Evolutionary conservation across 2,888 invertebrate species (phyloP), one percentile per base, ranked within the genome.

Genomic region (Ophion obscuratus): DNA sequence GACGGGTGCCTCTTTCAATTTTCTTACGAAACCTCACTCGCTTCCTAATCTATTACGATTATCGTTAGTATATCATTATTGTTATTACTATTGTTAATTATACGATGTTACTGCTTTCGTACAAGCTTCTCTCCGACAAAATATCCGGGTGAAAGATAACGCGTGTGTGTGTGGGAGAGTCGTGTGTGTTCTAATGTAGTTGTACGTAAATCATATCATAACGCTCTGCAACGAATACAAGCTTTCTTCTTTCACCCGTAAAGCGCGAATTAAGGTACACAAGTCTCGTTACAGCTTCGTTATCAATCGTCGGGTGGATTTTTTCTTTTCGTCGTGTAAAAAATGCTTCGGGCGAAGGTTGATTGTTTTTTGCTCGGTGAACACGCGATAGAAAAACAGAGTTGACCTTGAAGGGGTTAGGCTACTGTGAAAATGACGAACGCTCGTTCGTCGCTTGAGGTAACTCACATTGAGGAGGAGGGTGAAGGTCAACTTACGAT

Each of bases 101-200:
- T 78, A 64, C 44, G 17, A 84, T 79, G 70, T 80, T 64, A 71
- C 61, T 40, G 70, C 68, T 78, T 31, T 64, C 75, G 70, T 64
- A 40, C 84, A 59, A 71, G 80, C 70, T 44, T 47, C 64, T 36
- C 27, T 71, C 64, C 44, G 76, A 71, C 75, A 75, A 75, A 24
- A 75, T 84, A 75, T 70, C 24, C 44, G 53, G 68, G 68, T 70
- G 79, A 78, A 79, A 78, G 61, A 78, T 78, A 81, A 81, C 74
- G 20, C 61, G 36, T 67, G 57, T 24, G 71, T 66, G 27, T 66
- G 47, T 47, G 66, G 36, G 47, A 14, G 6, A 3, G 40, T 40
- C 57, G 57, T 61, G 17, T 59, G 59, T 24, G 59, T 57, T 17
- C 44, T 31, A 36, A 59, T 61, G 61, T 57, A n/a, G 36, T 40